phyloP scores from a whole-genome alignment of 2,888 invertebrate genomes.

The Mesorhabditis spiculigera region DNA sequence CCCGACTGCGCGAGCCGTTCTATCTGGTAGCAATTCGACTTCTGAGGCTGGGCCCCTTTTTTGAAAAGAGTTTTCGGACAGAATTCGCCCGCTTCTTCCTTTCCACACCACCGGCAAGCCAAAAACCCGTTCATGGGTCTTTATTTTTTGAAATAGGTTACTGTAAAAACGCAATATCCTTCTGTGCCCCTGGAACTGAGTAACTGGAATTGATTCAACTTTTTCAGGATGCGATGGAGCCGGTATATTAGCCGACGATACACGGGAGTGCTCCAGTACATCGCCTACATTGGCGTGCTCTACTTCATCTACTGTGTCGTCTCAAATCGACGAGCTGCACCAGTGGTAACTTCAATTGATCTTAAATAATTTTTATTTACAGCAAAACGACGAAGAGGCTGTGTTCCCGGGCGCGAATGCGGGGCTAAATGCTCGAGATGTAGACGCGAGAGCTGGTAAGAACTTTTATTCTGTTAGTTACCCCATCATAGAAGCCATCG shows the following conservation, averaged over 20 bases:
- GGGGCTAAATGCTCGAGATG: neutral
- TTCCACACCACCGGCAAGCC: too few relatives aligned
- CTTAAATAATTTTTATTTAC: neutral
- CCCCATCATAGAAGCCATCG: neutral
- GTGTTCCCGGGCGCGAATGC: neutral
- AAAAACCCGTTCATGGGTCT: too few relatives aligned
- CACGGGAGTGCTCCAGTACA: conserved; percentile 33
- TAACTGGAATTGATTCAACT: too few relatives aligned
- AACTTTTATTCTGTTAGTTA: neutral
- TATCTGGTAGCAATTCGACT: too few relatives aligned
- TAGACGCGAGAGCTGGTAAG: neutral
- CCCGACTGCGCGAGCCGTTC: too few relatives aligned
- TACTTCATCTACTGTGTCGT: conserved; percentile 32
- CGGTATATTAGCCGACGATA: conserved; percentile 32
- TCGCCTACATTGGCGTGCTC: conserved; percentile 22
- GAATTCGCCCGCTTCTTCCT: too few relatives aligned
- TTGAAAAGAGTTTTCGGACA: too few relatives aligned
- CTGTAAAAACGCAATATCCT: too few relatives aligned
- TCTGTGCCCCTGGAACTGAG: too few relatives aligned
- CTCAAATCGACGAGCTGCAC: conserved; percentile 1
- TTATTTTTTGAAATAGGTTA: too few relatives aligned
- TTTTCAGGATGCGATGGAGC: conserved; percentile 27
- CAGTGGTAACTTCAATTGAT: neutral
- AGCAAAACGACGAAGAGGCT: neutral
- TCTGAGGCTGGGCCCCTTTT: too few relatives aligned